Evolutionary conservation across 2,888 invertebrate species (phyloP).

Genomic region (Stenodema calcarata): DNA sequence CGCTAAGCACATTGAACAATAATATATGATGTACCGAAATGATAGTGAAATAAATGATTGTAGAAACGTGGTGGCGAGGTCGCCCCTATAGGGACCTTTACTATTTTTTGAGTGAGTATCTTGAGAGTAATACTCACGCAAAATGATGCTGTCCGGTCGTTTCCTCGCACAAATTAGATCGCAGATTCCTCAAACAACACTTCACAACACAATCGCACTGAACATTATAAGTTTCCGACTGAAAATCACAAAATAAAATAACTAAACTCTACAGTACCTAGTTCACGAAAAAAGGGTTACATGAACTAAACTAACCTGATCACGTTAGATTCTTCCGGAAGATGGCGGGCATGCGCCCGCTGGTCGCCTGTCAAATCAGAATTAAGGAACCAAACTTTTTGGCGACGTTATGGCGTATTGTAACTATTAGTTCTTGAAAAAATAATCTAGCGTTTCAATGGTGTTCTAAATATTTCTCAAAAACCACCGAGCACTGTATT

Average conservation of each 20-base stretch:
- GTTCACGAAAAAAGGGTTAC: conserved; percentile 19
- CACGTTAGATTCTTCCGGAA: conserved; percentile 33
- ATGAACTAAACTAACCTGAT: conserved; percentile 41
- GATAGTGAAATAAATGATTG: not conserved
- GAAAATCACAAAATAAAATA: not conserved
- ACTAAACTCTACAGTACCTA: not conserved
- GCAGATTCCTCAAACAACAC: not conserved
- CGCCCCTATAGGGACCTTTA: not conserved
- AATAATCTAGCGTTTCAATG: no score
- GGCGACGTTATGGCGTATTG: no score
- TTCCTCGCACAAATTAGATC: not conserved
- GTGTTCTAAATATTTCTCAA: no score
- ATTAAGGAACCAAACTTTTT: no score
- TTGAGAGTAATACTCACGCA: not conserved
- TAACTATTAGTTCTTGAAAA: no score
- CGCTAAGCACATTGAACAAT: no score
- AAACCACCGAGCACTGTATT: no score
- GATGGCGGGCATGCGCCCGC: conserved; percentile 7
- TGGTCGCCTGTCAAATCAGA: not conserved
- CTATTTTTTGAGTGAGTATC: not conserved
- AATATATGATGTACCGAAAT: not conserved
- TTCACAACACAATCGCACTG: not conserved
- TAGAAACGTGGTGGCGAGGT: conserved; percentile 40
- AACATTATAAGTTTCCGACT: not conserved
- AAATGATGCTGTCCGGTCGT: not conserved